A percentile compares a stretch with the other conserved stretches of the same genome.
phyloP scores from a whole-genome alignment of 92 coral and sea anemone species.

The Montipora capitata region DNA sequence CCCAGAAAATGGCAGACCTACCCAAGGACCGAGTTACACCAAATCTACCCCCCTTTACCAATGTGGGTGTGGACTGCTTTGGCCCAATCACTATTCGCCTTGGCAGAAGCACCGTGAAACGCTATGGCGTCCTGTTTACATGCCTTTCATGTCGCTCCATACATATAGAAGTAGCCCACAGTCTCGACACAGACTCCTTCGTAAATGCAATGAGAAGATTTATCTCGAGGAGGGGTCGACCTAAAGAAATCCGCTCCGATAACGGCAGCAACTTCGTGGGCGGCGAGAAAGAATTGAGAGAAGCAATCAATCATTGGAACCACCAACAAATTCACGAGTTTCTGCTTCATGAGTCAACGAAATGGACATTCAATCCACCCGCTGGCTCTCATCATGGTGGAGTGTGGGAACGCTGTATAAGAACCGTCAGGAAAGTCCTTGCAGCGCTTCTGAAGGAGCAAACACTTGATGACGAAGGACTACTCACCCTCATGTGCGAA shows the following conservation, averaged over 20 bases:
- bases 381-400: too few species aligned
- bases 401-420: too few species aligned
- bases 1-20: conserved; percentile 66
- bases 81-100: conserved; percentile 38
- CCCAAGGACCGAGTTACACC: conserved; percentile 62
- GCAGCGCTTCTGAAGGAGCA: conserved; percentile 46
- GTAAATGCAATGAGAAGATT: conserved; percentile 63
- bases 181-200: conserved; percentile 72
- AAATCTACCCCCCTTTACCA: conserved; percentile 56
- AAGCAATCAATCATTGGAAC: conserved; percentile 61
- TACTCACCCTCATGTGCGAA: too few species aligned
- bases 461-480: conserved; percentile 45
- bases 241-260: conserved; percentile 61
- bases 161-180: conserved; percentile 68
- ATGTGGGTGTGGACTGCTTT: conserved; percentile 49
- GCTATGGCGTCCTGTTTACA: conserved; percentile 76
- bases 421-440: conserved; percentile 28
- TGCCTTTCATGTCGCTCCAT: conserved; percentile 70
- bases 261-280: conserved; percentile 35
- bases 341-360: neutral
- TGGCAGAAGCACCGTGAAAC: conserved; percentile 33
- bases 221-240: conserved; percentile 61
- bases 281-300: conserved; percentile 40
- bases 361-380: too few species aligned
- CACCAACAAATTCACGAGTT: conserved; percentile 45